Evolutionary conservation across 2,797 vertebrate genomes (phyloP), one percentile per base, ranked within the genome.

Genomic region (Limosa lapponica): DNA sequence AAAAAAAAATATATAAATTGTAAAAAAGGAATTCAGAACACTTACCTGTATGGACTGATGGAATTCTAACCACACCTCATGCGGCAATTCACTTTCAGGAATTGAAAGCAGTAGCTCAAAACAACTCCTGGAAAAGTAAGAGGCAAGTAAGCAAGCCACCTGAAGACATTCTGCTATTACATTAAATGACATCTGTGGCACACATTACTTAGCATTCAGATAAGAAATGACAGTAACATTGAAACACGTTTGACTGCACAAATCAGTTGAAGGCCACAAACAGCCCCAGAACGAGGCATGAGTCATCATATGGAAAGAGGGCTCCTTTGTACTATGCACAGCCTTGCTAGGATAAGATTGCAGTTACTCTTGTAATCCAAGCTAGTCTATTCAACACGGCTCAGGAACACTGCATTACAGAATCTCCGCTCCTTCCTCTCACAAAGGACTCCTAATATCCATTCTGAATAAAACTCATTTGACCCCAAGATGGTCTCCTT

Each of bases 31-130:
- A 59, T 62, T 55, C 78, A 82, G 77, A 94, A 52, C 67, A 96
- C 97, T 98, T 97, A 99, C 99, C 99, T 99, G 98, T 89, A 99
- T 98, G 89, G 99, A 99, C 77, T 99, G 98, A 97, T 99, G 99
- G 93, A 99, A 99, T 89, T 98, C 99, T 96, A 99, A 97, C 99
- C 99, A 99, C 78, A 98, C 98, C 95, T 99, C 99, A 95, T 97
- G 98, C 0, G 99, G 98, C 94, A 99, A 98, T 95, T 99, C 99
- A 97, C 98, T 99, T 98, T 99, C 99, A 98, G 99, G 98, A 97
- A 99, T 98, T 83, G 99, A 99, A 96, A 99, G 98, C 90, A 99
- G 97, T 96, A 99, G 98, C 96, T 99, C 99, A 98, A 99, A 99
- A 98, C 99, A 99, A 98, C 99, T 99, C 98, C 99, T 99, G 97